Evolutionary conservation across 2,797 vertebrate genomes (phyloP), one percentile per base, ranked within the genome.

Genomic region (Sylvilagus floridanus): DNA sequence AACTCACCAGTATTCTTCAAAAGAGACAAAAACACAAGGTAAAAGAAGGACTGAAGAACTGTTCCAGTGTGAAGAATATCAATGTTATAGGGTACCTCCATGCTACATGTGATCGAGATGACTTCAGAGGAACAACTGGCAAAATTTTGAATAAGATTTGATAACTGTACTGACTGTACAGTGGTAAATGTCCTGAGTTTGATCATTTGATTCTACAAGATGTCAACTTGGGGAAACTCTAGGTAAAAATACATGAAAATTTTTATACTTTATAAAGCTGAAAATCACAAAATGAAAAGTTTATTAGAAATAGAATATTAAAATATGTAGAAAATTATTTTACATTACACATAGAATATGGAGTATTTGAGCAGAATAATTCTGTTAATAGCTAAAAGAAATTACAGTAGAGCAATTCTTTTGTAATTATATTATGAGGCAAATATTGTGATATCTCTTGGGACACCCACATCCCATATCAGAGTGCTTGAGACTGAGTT

Each of bases 381-480:
- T 52, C 32, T 52, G n/a, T 75, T 17, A 82, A 47, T 8, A 47
- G 42, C 42, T 66, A 3, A 88, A 91, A 93, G 4, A 91, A 84
- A 57, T 84, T 57, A 30, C 5, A 54, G 2, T 65, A 75, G 4
- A 54, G 17, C 11, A 50, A 88, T 75, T 85, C 12, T 81, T 84
- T 96, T 84, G 71, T 76, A 73, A 84, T 95, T 35, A n/a, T 30
- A 75, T 52, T 62, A 79, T 81, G 42, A 47, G 42, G 42, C 42
- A 47, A 47, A 47, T 47, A 47, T 47, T 47, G 42, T 47, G 42
- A 47, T 47, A 47, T 47, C 42, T 10, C 42, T 47, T 37, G 37
- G 52, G 16, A 54, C 52, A 54, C 16, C 52, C 52, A 54, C 52
- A 11, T 54, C 16, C 52, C 52, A 54, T 54, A 54, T 54, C 11